Conservation (phyloP, 2,113 vertebrate genomes). For the Vireo altiloquus region DNA sequence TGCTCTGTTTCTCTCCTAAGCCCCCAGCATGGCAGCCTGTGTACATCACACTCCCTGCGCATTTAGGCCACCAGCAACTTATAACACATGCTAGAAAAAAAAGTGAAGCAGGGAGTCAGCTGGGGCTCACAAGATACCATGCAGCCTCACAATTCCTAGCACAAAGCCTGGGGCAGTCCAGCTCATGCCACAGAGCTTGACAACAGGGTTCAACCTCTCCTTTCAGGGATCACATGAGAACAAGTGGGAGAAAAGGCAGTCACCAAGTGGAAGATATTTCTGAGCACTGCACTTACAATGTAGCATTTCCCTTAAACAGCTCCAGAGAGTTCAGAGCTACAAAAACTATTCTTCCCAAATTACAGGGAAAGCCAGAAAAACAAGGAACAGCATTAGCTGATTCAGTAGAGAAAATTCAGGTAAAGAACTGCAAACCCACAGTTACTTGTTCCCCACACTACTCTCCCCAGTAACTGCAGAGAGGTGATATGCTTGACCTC, state of each 20-base stretch:
- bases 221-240: neutral
- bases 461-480: neutral
- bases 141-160: neutral
- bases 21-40: accelerated
- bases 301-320: neutral
- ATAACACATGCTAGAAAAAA: accelerated
- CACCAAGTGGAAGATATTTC: neutral
- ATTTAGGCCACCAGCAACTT: neutral
- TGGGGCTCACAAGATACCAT: neutral
- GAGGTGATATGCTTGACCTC: neutral
- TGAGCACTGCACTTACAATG: neutral
- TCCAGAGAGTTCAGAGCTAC: neutral
- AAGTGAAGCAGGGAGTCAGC: neutral
- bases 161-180: neutral
- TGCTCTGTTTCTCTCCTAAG: neutral
- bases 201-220: neutral
- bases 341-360: neutral
- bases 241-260: neutral
- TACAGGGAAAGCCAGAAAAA: neutral
- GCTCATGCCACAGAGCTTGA: neutral
- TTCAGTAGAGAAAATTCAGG: neutral
- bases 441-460: neutral
- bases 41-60: accelerated
- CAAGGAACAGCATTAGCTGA: neutral
- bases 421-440: neutral